A percentile compares a stretch with the other conserved stretches of the same genome.
Evolutionary conservation across 2,888 invertebrate species (phyloP).

Genomic region (Allacma fusca): DNA sequence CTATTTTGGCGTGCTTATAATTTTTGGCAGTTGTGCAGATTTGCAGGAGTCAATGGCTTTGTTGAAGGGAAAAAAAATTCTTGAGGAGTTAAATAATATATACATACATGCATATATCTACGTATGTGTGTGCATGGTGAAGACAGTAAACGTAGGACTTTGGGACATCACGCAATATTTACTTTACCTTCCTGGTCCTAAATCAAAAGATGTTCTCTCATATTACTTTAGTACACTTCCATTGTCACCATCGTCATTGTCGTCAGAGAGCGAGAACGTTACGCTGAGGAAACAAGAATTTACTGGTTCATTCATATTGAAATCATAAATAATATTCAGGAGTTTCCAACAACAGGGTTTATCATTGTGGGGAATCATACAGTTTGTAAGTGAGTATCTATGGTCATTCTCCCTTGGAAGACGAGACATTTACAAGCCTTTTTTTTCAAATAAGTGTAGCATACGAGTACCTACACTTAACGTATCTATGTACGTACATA

Average conservation of each 20-base stretch:
- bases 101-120: no score
- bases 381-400: background rate
- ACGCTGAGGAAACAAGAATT: conserved; percentile 7
- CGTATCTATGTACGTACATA: no score
- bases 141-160: background rate
- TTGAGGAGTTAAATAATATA: no score
- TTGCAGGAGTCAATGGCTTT: conserved; percentile 1
- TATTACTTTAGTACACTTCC: background rate
- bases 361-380: conserved; percentile 6
- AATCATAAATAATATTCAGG: conserved; percentile 16
- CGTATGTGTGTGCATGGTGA: background rate
- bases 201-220: background rate
- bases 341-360: background rate
- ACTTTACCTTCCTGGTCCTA: conserved; percentile 9
- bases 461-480: background rate
- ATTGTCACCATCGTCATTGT: conserved; percentile 12
- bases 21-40: conserved; percentile 9
- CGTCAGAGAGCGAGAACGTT: conserved; percentile 9
- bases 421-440: background rate
- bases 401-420: background rate
- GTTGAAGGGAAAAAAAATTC: background rate
- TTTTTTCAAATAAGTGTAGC: background rate
- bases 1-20: background rate
- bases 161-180: background rate
- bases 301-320: conserved; percentile 16